Base-by-base conservation (phyloP, 2,888 invertebrate species). In the Spilosoma lubricipeda region DNA sequence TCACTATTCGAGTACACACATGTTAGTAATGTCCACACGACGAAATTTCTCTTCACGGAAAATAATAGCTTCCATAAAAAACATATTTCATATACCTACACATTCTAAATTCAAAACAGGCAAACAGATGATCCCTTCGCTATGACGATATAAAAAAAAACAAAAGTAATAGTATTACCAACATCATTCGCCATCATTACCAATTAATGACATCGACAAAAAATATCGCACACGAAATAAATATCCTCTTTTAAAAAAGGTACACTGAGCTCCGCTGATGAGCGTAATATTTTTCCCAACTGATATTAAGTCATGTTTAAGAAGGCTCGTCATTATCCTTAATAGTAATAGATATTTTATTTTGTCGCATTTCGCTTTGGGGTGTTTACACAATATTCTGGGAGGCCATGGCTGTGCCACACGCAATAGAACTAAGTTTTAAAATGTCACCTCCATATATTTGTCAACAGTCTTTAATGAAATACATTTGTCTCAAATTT, bases 291-390 rank as follows among this genome's bases (percentile, higher is more conserved):
- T 94, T 89, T 94, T 92, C 88, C 93, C 93, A 89, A 93, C 95
- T 93, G 95, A 96, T 96, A 96, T 96, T 96, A 96, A 96, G 96
- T 95, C 95, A 95, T 95, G 95, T 95, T 95, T 95, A 95, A 95
- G 96, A 94, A 94, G 93, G 90, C 90, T 93, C 90, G 90, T 94
- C 96, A 91, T 96, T 96, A 96, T 92, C 90, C 92, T 94, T 96
- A 96, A 96, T 96, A 96, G 96, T 95, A 95, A 96, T 96, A 96
- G 95, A 96, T 96, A 95, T 95, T 94, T 96, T 96, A 95, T 94
- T 94, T 95, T 92, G 95, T 93, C 94, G 93, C 94, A 90, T 88
- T 92, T 88, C 91, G 92, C 90, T 92, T 90, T 90, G 87, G 92
- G 91, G 93, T 94, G 93, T 94, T 94, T 93, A 91, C 92, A 92